Conservation (phyloP, 2,113 vertebrate species). For the Pithys albifrons region DNA sequence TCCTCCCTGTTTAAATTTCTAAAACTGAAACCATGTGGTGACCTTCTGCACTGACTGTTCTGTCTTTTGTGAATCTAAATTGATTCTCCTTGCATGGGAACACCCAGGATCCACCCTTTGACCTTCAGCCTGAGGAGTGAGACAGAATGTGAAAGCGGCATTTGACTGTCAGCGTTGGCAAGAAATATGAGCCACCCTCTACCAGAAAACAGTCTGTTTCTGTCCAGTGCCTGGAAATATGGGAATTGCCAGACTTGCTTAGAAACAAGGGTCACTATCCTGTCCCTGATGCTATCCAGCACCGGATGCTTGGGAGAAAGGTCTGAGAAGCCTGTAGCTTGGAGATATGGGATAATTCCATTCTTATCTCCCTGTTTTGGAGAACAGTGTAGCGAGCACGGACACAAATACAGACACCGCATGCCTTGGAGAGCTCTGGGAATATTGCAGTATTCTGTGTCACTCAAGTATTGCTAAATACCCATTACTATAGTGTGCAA, state of each 20-base stretch:
- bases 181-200: constrained; percentile 39
- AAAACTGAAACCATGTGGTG: not conserved
- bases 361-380: not conserved
- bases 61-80: constrained; percentile 45
- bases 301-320: constrained; percentile 20
- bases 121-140: constrained; percentile 37
- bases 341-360: not conserved
- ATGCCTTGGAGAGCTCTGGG: not conserved
- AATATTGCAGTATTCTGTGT: not conserved
- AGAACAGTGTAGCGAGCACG: not conserved
- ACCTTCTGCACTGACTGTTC: constrained; percentile 25
- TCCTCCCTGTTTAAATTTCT: not conserved
- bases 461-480: not conserved
- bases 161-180: constrained; percentile 15
- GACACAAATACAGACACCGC: not conserved
- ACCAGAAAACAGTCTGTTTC: constrained; percentile 30
- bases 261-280: not conserved
- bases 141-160: constrained; percentile 4
- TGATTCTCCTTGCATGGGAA: constrained; percentile 57
- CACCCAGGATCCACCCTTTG: constrained; percentile 51
- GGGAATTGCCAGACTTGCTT: constrained; percentile 17
- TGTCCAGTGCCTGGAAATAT: constrained; percentile 37
- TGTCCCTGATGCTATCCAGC: constrained; percentile 21
- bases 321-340: not conserved
- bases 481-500: not conserved